These are phyloP conservation scores for Strix aluco DNA, from an alignment of 2,113 vertebrate genomes.

Conservation along the genomic window DNA sequence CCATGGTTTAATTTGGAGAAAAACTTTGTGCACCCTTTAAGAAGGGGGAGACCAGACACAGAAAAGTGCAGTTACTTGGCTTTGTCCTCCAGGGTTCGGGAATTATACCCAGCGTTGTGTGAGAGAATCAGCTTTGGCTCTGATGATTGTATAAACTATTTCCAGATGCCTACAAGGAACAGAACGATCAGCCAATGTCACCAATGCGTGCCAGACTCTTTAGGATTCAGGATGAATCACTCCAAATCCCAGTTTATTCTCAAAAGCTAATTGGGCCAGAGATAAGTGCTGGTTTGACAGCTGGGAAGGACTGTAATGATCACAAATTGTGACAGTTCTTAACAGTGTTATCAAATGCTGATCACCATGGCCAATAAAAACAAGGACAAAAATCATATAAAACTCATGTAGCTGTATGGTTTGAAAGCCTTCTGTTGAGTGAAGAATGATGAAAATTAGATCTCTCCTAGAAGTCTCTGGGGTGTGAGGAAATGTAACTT, in stretches of 20 bases:
- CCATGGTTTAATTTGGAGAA: neutral
- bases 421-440: constrained; percentile 8
- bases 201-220: neutral
- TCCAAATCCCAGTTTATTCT: constrained; percentile 27
- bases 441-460: neutral
- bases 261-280: constrained; percentile 2
- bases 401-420: neutral
- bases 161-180: constrained; percentile 61
- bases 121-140: constrained; percentile 33
- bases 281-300: constrained; percentile 40
- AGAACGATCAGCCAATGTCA: constrained; percentile 47
- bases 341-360: neutral
- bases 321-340: constrained; percentile 7
- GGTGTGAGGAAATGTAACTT: neutral
- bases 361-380: neutral
- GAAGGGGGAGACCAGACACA: neutral
- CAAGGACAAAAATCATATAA: neutral
- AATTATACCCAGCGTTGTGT: neutral
- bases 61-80: neutral
- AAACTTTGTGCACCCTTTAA: neutral
- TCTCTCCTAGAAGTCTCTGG: neutral
- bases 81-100: neutral
- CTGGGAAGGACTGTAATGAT: constrained; percentile 13
- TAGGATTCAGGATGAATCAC: constrained; percentile 5
- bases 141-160: neutral